Conservation (phyloP, 2,888 invertebrate species). For the Rhorus exstirpatorius region DNA sequence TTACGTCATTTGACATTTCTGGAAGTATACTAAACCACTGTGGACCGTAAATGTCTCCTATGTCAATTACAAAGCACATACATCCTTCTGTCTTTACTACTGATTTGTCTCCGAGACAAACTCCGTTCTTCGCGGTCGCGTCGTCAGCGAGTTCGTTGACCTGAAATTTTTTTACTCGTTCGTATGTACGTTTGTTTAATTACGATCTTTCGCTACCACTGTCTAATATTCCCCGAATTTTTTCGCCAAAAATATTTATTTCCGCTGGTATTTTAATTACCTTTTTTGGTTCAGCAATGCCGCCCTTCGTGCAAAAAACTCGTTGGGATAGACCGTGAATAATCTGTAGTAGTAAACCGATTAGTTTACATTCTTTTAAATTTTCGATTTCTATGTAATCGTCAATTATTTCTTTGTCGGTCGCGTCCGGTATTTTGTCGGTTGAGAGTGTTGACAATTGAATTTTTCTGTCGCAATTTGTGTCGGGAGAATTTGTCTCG, state of each 20-base stretch:
- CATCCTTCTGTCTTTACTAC: conserved; percentile 44
- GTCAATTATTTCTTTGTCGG: neutral
- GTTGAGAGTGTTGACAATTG: conserved; percentile 6
- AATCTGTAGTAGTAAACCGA: conserved; percentile 2
- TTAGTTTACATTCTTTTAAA: conserved; percentile 33
- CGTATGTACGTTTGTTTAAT: conserved; percentile 30
- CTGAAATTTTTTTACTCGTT: conserved; percentile 39
- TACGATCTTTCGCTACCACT: conserved; percentile 47
- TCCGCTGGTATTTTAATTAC: conserved; percentile 42
- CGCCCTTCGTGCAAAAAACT: conserved; percentile 35
- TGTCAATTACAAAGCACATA: conserved; percentile 38
- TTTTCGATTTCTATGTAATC: conserved; percentile 9
- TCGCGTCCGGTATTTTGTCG: neutral
- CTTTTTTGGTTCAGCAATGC: conserved; percentile 36
- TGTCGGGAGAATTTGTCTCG: conserved; percentile 5
- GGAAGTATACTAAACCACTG: conserved; percentile 57
- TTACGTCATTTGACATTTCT: conserved; percentile 15
- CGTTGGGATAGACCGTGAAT: conserved; percentile 11
- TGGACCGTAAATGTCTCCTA: conserved; percentile 45
- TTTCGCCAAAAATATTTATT: conserved; percentile 54
- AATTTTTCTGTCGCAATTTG: neutral
- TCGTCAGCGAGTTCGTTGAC: conserved; percentile 25
- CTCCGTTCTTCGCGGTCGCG: conserved; percentile 18
- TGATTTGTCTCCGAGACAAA: conserved; percentile 49
- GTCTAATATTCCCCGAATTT: conserved; percentile 43